phyloP scores from a whole-genome alignment of 2,888 invertebrate genomes.

The Archips xylosteana region DNA sequence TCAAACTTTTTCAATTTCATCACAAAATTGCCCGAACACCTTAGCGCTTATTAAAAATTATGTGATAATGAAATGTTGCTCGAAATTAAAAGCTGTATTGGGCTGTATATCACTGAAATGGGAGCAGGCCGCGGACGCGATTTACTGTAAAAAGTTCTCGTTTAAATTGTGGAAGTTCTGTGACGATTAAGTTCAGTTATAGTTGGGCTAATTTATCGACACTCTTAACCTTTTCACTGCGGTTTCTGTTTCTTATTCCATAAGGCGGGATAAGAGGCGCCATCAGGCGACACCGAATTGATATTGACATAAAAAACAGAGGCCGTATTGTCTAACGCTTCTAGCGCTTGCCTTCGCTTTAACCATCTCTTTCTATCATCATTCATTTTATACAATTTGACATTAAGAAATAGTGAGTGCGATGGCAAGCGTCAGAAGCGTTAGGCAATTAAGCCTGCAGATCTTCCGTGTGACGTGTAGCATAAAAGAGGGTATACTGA shows the following conservation, averaged over 20 bases:
- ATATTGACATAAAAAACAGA: too few species aligned
- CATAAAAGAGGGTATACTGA: too few species aligned
- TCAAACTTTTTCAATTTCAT: slow-evolving; percentile 71
- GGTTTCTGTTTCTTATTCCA: background rate
- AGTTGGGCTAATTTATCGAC: background rate
- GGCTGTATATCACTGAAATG: slow-evolving; percentile 60
- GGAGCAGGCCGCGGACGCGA: slow-evolving; percentile 44
- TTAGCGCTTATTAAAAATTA: slow-evolving; percentile 66
- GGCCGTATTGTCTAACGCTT: too few species aligned
- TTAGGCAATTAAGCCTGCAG: too few species aligned
- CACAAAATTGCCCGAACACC: slow-evolving; percentile 60
- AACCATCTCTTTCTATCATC: too few species aligned
- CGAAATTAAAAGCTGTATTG: slow-evolving; percentile 72
- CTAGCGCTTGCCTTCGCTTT: too few species aligned
- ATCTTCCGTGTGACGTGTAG: too few species aligned
- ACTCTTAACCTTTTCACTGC: background rate
- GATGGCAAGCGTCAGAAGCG: too few species aligned
- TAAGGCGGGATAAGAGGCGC: background rate
- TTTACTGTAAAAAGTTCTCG: slow-evolving; percentile 43
- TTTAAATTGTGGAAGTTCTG: slow-evolving; percentile 41
- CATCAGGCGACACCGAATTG: too few species aligned
- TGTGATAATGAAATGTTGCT: slow-evolving; percentile 65
- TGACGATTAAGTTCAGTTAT: slow-evolving; percentile 30
- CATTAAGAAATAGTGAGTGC: too few species aligned
- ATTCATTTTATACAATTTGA: too few species aligned